Conservation (phyloP, 2,113 vertebrate genomes). For the Saguinus midas region DNA sequence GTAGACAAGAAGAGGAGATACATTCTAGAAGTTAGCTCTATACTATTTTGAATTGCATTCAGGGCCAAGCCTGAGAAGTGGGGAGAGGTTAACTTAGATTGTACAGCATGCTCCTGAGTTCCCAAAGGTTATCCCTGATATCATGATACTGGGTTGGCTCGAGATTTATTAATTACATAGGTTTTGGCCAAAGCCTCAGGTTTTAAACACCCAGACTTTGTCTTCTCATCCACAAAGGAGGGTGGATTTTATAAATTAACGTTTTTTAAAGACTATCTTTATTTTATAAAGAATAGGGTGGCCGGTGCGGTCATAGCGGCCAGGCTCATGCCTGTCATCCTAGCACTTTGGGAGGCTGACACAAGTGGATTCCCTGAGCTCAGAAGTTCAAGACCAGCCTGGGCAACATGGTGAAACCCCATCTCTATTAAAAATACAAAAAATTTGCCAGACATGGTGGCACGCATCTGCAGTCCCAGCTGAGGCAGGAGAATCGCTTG, state of each 20-base stretch:
- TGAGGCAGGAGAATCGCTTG: too few relatives aligned
- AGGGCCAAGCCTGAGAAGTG: neutral
- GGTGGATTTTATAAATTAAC: neutral
- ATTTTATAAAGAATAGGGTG: constrained; percentile 35
- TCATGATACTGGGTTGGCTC: neutral
- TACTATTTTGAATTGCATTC: neutral
- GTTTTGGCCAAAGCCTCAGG: neutral
- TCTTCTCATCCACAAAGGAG: neutral
- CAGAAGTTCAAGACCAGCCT: too few relatives aligned
- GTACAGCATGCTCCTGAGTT: neutral
- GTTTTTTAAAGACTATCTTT: neutral
- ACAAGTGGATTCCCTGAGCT: too few relatives aligned
- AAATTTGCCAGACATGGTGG: too few relatives aligned
- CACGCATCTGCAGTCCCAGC: too few relatives aligned
- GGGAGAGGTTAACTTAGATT: neutral
- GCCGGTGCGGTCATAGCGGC: too few relatives aligned
- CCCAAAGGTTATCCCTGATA: neutral
- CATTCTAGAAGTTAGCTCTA: neutral
- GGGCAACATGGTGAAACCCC: too few relatives aligned
- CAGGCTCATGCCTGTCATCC: too few relatives aligned
- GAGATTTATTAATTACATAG: neutral
- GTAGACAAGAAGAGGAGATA: neutral
- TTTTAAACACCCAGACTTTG: constrained; percentile 5
- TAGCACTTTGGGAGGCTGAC: too few relatives aligned
- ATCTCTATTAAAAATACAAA: too few relatives aligned